Evolutionary conservation across 2,113 vertebrate species (phyloP).

Genomic region (Leptosomus discolor): DNA sequence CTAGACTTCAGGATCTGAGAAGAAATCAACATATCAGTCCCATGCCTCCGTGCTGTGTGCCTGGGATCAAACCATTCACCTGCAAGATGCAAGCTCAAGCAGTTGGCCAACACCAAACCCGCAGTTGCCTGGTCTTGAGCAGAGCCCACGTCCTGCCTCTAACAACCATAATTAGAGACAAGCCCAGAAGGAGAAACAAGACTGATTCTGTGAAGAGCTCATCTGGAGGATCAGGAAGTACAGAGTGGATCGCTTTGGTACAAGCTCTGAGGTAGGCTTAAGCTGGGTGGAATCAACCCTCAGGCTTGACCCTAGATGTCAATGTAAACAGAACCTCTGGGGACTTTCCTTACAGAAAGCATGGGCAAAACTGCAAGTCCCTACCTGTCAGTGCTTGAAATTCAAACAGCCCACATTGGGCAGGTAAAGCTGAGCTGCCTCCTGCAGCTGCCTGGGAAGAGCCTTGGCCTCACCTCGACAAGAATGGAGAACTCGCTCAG

Average conservation of each 20-base stretch:
- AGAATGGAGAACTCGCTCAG: background rate
- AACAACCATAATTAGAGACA: background rate
- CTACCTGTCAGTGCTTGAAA: background rate
- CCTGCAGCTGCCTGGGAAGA: background rate
- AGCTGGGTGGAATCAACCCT: background rate
- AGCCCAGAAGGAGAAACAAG: background rate
- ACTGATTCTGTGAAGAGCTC: background rate
- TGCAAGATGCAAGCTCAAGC: background rate
- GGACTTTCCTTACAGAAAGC: background rate
- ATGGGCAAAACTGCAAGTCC: background rate
- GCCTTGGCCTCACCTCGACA: rapidly evolving
- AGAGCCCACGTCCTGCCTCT: background rate
- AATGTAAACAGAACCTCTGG: background rate
- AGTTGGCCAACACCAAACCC: background rate
- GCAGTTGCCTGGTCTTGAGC: background rate
- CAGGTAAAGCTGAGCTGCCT: background rate
- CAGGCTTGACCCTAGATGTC: background rate
- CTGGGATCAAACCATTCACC: background rate
- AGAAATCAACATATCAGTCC: background rate
- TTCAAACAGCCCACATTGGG: background rate
- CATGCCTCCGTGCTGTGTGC: rapidly evolving
- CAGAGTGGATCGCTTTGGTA: background rate
- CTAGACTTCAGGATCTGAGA: background rate
- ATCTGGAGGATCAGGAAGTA: background rate
- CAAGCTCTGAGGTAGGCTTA: background rate